A percentile compares a stretch with the other conserved stretches of the same genome.
Evolutionary conservation across 2,888 invertebrate genomes (phyloP).

Genomic region (Pyrocoelia pectoralis): DNA sequence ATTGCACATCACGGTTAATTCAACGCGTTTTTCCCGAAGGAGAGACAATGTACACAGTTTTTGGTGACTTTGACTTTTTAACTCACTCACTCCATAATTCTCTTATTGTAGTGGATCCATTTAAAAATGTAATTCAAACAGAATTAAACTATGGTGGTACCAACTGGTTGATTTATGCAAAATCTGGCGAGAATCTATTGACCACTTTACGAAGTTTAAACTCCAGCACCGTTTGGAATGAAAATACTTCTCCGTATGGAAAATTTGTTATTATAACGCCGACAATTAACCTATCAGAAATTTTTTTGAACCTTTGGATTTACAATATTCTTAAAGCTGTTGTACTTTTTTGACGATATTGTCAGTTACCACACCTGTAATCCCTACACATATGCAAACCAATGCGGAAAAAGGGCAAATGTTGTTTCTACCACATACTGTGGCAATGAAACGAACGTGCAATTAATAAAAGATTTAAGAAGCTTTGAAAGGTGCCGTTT

Average conservation of each 20-base stretch:
- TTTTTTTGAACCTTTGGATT: not conserved
- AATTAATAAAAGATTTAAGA: not conserved
- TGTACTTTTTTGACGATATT: not conserved
- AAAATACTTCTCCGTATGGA: not conserved
- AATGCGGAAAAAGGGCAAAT: not conserved
- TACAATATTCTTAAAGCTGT: not conserved
- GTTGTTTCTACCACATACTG: not conserved
- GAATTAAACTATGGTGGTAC: not conserved
- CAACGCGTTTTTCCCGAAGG: too few species aligned
- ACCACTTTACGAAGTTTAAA: not conserved
- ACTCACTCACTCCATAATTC: not conserved
- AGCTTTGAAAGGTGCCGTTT: not conserved
- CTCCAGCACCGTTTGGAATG: not conserved
- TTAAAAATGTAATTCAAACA: not conserved
- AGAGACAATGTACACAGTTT: not conserved
- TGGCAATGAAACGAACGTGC: not conserved
- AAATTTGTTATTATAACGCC: not conserved
- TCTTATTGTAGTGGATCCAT: not conserved
- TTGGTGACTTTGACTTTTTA: not conserved
- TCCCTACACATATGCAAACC: not conserved
- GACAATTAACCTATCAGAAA: not conserved
- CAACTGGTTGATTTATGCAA: not conserved
- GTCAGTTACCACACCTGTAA: not conserved
- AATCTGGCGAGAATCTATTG: not conserved
- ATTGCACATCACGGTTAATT: too few species aligned